A percentile compares a stretch with the other conserved stretches of the same genome.
Evolutionary conservation across 2,113 vertebrate species (phyloP).

Genomic region (Psophia crepitans): DNA sequence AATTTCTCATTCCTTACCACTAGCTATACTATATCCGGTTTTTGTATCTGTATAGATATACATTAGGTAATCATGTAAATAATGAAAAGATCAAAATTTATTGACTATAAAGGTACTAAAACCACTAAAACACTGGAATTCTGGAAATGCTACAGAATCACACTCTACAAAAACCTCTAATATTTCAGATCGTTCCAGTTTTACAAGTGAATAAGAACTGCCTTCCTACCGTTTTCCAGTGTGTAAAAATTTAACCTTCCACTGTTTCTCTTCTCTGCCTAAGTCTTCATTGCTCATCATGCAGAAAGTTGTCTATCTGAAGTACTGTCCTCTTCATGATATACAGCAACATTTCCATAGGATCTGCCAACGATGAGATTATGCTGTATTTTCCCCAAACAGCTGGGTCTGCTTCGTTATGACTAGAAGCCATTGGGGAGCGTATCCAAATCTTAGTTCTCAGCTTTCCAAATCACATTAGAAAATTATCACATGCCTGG

Average conservation of each 20-base stretch:
- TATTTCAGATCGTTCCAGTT: background rate
- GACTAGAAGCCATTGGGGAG: background rate
- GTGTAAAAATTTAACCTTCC: background rate
- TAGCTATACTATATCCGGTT: background rate
- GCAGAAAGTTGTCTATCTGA: background rate
- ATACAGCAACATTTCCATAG: background rate
- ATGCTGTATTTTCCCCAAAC: slow-evolving; percentile 20
- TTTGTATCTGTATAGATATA: background rate
- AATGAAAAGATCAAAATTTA: background rate
- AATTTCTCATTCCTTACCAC: background rate
- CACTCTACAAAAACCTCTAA: background rate
- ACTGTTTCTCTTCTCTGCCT: background rate
- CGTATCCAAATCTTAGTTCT: slow-evolving; percentile 27
- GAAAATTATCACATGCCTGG: background rate
- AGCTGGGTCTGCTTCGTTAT: slow-evolving; percentile 11
- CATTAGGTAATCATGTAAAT: background rate
- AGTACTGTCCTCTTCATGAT: background rate
- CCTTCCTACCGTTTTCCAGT: background rate
- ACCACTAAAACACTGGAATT: background rate
- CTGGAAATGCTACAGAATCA: background rate
- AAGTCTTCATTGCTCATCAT: background rate
- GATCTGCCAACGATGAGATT: slow-evolving; percentile 31
- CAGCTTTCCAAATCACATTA: slow-evolving; percentile 33
- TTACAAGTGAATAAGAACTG: background rate
- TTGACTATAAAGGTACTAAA: background rate